Evolutionary conservation across 2,113 vertebrate species (phyloP).

Genomic region (Rhipidura dahli): DNA sequence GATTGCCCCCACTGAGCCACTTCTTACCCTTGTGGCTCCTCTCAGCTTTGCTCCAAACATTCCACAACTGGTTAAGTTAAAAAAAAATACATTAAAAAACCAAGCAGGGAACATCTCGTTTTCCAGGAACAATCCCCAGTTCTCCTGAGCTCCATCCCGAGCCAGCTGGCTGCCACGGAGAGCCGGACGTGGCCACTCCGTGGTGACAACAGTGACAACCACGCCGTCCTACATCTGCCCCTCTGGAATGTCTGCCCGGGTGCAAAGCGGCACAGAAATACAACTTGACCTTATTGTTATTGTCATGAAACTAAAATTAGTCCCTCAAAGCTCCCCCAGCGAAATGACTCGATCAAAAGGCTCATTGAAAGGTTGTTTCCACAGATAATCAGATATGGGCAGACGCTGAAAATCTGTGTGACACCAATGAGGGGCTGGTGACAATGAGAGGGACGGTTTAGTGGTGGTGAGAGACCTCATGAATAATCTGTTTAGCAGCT

Average conservation of each 20-base stretch:
- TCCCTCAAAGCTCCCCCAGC: not conserved
- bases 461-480: not conserved
- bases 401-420: constrained; percentile 45
- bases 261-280: constrained; percentile 34
- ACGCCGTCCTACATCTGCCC: not conserved
- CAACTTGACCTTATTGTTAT: constrained; percentile 58
- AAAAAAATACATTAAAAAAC: not conserved
- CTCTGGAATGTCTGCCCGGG: not conserved
- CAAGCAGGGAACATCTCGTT: not conserved
- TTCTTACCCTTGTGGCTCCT: not conserved
- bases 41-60: not conserved
- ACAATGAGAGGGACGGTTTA: constrained; percentile 11
- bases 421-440: constrained; percentile 47
- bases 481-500: constrained; percentile 41
- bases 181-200: not conserved
- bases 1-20: not conserved
- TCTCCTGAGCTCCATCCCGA: not conserved
- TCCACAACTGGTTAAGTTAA: not conserved
- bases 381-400: constrained; percentile 57
- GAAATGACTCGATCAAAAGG: not conserved
- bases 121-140: not conserved
- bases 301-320: constrained; percentile 60
- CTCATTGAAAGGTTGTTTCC: constrained; percentile 50
- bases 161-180: not conserved
- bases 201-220: not conserved